Conservation (phyloP, 2,888 invertebrate genomes). For the Ochlodes sylvanus region DNA sequence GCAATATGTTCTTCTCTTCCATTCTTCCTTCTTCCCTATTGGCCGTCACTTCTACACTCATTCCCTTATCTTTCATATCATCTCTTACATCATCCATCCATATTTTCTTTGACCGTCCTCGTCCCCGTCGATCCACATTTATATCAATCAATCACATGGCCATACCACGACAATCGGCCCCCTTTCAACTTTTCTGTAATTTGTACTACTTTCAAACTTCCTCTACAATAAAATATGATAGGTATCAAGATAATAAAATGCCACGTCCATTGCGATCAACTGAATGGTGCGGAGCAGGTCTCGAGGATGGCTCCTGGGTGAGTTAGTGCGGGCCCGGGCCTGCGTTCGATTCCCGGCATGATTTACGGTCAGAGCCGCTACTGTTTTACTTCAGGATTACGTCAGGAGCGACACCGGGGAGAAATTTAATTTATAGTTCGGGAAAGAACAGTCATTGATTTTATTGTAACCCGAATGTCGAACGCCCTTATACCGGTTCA, state of each 20-base stretch:
- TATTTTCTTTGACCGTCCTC: too few relatives aligned
- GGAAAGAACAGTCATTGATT: slow-evolving; percentile 8
- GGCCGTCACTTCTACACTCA: too few relatives aligned
- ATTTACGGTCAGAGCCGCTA: slow-evolving; percentile 36
- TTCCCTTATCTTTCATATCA: too few relatives aligned
- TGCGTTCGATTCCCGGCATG: slow-evolving; percentile 42
- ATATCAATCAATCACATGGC: too few relatives aligned
- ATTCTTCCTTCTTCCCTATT: too few relatives aligned
- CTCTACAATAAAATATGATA: neutral
- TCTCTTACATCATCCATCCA: too few relatives aligned
- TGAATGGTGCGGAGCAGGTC: neutral
- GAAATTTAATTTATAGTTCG: slow-evolving; percentile 13
- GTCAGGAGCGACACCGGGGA: slow-evolving; percentile 16
- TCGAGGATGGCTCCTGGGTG: slow-evolving; percentile 40
- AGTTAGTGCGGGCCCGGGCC: slow-evolving; percentile 36
- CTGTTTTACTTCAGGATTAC: slow-evolving; percentile 31
- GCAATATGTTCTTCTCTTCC: too few relatives aligned
- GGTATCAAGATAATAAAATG: neutral
- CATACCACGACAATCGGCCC: too few relatives aligned
- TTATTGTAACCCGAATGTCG: neutral
- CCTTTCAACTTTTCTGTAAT: too few relatives aligned
- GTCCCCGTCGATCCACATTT: too few relatives aligned
- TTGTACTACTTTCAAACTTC: too few relatives aligned
- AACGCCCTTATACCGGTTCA: neutral
- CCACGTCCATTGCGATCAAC: neutral